Evolutionary conservation across 2,888 invertebrate genomes (phyloP).

Genomic region (Gortyna flavago): DNA sequence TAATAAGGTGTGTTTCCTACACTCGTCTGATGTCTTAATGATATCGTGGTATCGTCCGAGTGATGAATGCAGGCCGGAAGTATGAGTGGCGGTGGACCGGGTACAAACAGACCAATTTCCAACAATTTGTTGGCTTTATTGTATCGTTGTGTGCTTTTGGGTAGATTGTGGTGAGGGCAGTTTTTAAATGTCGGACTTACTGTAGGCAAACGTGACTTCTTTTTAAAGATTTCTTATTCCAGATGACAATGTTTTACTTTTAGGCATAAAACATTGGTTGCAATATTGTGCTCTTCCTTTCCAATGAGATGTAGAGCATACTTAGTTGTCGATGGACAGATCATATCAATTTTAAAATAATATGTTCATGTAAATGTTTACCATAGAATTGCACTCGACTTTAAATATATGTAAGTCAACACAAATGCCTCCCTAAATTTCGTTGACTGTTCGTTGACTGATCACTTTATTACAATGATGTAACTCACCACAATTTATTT

Average conservation of each 20-base stretch:
- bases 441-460: constrained; percentile 13
- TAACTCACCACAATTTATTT: constrained; percentile 44
- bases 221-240: not conserved
- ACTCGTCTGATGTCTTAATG: constrained; percentile 87
- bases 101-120: constrained; percentile 69
- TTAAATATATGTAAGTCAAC: constrained; percentile 16
- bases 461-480: constrained; percentile 32
- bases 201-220: not conserved
- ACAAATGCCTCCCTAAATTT: constrained; percentile 39
- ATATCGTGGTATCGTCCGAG: constrained; percentile 82
- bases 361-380: constrained; percentile 20
- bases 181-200: constrained; percentile 3
- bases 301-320: not conserved
- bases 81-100: constrained; percentile 69
- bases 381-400: constrained; percentile 23
- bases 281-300: not conserved
- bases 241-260: not conserved
- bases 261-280: not conserved
- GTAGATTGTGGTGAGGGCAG: not conserved
- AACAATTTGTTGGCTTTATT: constrained; percentile 63
- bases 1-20: constrained; percentile 81
- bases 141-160: constrained; percentile 33
- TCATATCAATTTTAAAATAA: not conserved
- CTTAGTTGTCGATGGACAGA: not conserved
- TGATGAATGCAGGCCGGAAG: constrained; percentile 87